A percentile compares a stretch with the other conserved stretches of the same genome.
These are phyloP conservation scores for Mastomys natalensis DNA, from an alignment of 2,113 vertebrate genomes.

Conservation along the genomic window DNA sequence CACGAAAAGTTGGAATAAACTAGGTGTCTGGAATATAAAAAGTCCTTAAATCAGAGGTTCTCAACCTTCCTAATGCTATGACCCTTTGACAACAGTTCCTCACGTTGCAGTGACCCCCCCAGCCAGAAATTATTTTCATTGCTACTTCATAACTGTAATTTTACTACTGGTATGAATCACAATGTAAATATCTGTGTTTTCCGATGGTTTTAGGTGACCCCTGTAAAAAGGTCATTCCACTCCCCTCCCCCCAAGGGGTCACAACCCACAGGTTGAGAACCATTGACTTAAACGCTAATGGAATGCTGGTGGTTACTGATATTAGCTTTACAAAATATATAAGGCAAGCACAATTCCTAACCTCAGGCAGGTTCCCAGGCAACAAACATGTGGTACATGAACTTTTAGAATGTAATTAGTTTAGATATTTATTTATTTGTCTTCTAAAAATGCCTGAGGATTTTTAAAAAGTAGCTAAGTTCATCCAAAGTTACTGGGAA, in stretches of 20 bases:
- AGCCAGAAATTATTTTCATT: neutral
- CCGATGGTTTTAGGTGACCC: neutral
- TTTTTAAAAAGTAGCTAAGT: neutral
- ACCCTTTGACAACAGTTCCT: neutral
- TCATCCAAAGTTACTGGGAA: neutral
- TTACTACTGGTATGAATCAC: neutral
- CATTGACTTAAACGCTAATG: neutral
- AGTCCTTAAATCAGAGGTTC: neutral
- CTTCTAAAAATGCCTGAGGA: neutral
- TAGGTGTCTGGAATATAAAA: neutral
- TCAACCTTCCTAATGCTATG: neutral
- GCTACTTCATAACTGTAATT: neutral
- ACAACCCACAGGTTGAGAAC: too few relatives aligned
- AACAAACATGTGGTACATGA: neutral
- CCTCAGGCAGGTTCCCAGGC: neutral
- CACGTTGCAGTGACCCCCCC: neutral
- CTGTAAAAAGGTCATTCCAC: neutral
- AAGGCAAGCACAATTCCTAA: conserved; percentile 26
- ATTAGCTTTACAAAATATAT: neutral
- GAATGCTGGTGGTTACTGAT: neutral
- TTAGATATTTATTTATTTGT: neutral
- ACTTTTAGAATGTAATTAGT: conserved; percentile 13
- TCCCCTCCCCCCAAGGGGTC: neutral
- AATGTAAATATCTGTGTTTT: neutral
- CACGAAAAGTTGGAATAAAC: conserved; percentile 35